Evolutionary conservation across 2,888 invertebrate genomes (phyloP).

Genomic region (Hofmannophila pseudospretella): DNA sequence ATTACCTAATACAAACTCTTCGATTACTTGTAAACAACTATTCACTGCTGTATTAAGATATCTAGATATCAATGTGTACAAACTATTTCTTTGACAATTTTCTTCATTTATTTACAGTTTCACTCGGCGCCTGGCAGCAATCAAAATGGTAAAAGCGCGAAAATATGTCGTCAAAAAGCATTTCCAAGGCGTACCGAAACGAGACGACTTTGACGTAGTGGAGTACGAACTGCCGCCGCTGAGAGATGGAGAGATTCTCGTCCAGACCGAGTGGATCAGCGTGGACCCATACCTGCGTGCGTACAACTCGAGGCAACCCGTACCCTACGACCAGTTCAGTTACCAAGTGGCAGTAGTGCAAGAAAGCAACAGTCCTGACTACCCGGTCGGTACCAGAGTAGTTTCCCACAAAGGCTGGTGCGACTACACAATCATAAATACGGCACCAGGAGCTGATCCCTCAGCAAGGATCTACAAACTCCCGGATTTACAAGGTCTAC

Average conservation of each 20-base stretch:
- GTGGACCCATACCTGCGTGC: constrained; percentile 44
- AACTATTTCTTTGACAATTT: too few relatives aligned
- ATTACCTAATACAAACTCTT: too few relatives aligned
- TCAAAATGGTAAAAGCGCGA: constrained; percentile 52
- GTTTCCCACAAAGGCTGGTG: constrained; percentile 83
- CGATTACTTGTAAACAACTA: too few relatives aligned
- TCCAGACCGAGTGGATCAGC: constrained; percentile 40
- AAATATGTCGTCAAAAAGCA: constrained; percentile 75
- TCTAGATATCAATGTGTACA: too few relatives aligned
- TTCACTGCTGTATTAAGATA: too few relatives aligned
- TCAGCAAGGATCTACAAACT: constrained; percentile 38
- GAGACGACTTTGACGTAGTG: constrained; percentile 75
- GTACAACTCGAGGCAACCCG: constrained; percentile 17
- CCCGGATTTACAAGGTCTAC: constrained; percentile 68
- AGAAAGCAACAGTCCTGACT: constrained; percentile 78
- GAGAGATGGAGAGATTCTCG: constrained; percentile 70
- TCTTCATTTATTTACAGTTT: neutral
- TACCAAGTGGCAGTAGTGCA: constrained; percentile 58
- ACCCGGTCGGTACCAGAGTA: constrained; percentile 78
- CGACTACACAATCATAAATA: constrained; percentile 54
- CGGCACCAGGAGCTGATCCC: constrained; percentile 28
- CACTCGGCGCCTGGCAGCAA: neutral
- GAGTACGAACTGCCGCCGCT: constrained; percentile 79
- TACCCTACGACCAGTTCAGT: constrained; percentile 29
- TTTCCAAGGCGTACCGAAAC: constrained; percentile 78